A percentile compares a stretch with the other conserved stretches of the same genome.
Evolutionary conservation across 2,113 vertebrate species (phyloP).

Genomic region (Eulemur macaco): DNA sequence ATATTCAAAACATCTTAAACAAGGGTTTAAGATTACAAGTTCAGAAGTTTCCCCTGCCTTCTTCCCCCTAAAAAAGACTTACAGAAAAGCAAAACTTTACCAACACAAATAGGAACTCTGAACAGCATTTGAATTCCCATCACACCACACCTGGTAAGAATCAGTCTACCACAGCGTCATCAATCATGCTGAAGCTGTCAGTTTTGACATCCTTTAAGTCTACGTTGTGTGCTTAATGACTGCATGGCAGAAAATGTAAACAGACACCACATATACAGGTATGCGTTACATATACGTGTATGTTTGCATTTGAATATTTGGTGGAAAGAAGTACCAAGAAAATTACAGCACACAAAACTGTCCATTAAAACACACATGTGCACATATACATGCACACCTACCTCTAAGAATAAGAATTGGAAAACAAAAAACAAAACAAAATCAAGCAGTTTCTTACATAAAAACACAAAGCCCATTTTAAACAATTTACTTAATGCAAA

Average conservation of each 20-base stretch:
- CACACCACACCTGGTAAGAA: constrained; percentile 91
- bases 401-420: background rate
- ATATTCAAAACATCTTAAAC: background rate
- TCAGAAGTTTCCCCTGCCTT: constrained; percentile 71
- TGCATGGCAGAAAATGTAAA: constrained; percentile 91
- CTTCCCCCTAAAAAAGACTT: constrained; percentile 33
- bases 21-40: constrained; percentile 77
- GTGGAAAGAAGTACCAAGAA: background rate
- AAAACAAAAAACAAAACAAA: background rate
- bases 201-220: constrained; percentile 89
- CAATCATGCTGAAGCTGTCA: constrained; percentile 90
- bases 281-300: constrained; percentile 74
- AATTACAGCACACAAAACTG: background rate
- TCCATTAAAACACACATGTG: background rate
- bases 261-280: constrained; percentile 88
- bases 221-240: constrained; percentile 89
- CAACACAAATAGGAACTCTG: constrained; percentile 86
- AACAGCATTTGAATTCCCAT: constrained; percentile 88
- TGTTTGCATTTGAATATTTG: background rate
- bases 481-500: constrained; percentile 38
- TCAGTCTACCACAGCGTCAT: constrained; percentile 90
- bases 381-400: background rate
- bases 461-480: background rate
- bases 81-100: constrained; percentile 86
- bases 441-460: background rate